These are phyloP conservation scores for Psilanteris sp. DNA, from an alignment of 1,140 invertebrate species.

Conservation along the genomic window DNA sequence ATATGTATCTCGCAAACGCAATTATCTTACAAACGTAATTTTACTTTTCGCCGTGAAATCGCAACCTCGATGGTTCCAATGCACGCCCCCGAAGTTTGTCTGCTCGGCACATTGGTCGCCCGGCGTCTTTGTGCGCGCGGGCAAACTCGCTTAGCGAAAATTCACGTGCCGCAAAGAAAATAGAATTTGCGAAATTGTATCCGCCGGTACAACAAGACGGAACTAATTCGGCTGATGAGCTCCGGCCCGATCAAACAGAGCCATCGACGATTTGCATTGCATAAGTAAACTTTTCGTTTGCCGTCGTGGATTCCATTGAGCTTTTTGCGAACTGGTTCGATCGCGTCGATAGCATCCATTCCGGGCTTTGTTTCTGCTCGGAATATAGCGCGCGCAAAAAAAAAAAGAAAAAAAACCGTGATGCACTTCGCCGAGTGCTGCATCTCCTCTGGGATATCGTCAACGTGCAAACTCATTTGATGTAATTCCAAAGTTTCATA, in stretches of 20 bases:
- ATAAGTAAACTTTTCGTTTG: conserved; percentile 43
- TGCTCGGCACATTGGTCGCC: conserved; percentile 9
- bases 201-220: conserved; percentile 1
- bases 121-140: not conserved
- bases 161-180: conserved; percentile 21
- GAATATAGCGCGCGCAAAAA: conserved; percentile 35
- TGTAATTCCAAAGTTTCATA: conserved; percentile 53
- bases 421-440: conserved; percentile 22
- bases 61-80: conserved; percentile 2
- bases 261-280: conserved; percentile 39
- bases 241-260: conserved; percentile 26
- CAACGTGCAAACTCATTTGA: conserved; percentile 50
- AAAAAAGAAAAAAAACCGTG: too few relatives aligned
- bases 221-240: conserved; percentile 51
- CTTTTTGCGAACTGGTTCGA: conserved; percentile 38
- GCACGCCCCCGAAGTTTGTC: conserved; percentile 15
- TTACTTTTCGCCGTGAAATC: conserved; percentile 7
- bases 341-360: conserved; percentile 33
- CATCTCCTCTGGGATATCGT: conserved; percentile 37
- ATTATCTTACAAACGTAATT: conserved; percentile 12
- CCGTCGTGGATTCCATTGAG: conserved; percentile 22
- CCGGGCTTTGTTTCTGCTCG: conserved; percentile 37
- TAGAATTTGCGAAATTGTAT: conserved; percentile 37
- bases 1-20: not conserved
- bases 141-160: not conserved